Conservation (phyloP, 2,888 invertebrate species). For the Lochmaea capreae region DNA sequence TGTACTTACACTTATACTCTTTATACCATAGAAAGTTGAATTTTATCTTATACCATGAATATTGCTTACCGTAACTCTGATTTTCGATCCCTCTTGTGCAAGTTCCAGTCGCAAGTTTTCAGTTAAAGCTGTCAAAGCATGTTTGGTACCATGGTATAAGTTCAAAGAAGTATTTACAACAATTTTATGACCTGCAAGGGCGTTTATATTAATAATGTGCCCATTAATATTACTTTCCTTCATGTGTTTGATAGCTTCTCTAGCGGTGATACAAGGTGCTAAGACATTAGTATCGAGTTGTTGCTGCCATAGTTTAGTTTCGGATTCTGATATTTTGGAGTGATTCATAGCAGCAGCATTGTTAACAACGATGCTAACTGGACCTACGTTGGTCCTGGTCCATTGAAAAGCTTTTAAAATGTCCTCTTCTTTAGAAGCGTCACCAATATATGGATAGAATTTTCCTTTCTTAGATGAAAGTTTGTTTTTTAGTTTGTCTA, state of each 20-base stretch:
- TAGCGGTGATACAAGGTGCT: conserved; percentile 45
- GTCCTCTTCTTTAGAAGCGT: conserved; percentile 59
- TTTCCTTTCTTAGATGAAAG: conserved; percentile 52
- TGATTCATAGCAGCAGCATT: conserved; percentile 56
- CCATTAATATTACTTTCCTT: conserved; percentile 24
- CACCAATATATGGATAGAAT: conserved; percentile 58
- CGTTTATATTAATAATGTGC: conserved; percentile 29
- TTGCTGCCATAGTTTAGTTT: conserved; percentile 44
- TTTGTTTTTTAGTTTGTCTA: conserved; percentile 43
- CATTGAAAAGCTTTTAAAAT: conserved; percentile 58
- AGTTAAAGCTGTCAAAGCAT: conserved; percentile 44
- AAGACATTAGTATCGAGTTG: conserved; percentile 43
- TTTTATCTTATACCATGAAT: too few relatives aligned
- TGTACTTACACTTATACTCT: too few relatives aligned
- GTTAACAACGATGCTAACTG: conserved; percentile 61
- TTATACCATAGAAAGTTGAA: too few relatives aligned
- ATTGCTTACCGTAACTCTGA: conserved; percentile 51
- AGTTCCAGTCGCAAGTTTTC: conserved; percentile 48
- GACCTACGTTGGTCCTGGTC: conserved; percentile 58
- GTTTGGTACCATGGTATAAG: conserved; percentile 35
- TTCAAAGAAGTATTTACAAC: not conserved
- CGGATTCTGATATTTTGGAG: conserved; percentile 40
- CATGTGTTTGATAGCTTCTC: conserved; percentile 46
- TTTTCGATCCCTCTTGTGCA: conserved; percentile 39
- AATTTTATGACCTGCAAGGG: conserved; percentile 20